A percentile compares a stretch with the other conserved stretches of the same genome.
phyloP scores from a whole-genome alignment of 2,113 vertebrate genomes.

The Tenebrosternarchus preto region DNA sequence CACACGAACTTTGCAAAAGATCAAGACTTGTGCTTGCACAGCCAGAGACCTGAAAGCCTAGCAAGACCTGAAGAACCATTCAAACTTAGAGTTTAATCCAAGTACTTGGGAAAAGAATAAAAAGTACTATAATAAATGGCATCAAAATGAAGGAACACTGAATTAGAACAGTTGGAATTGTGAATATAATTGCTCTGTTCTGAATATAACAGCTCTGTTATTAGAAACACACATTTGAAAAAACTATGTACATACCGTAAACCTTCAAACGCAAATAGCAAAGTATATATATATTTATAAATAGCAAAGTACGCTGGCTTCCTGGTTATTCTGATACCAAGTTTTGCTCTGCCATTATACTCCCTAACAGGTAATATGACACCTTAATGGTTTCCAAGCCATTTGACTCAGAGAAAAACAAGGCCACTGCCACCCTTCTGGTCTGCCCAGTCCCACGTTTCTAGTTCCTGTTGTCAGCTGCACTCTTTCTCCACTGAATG shows the following conservation, averaged over 20 bases:
- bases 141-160: constrained; percentile 5
- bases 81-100: constrained; percentile 14
- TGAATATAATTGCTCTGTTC: constrained; percentile 22
- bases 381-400: background rate
- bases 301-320: background rate
- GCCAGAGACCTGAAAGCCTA: background rate
- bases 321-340: constrained; percentile 5
- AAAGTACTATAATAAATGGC: background rate
- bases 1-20: background rate
- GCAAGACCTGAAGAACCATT: background rate
- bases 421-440: too few relatives aligned
- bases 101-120: background rate
- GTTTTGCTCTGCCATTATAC: constrained; percentile 5
- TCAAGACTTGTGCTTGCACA: constrained; percentile 1
- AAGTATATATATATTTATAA: too few relatives aligned
- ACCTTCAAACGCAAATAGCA: background rate
- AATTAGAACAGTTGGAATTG: background rate
- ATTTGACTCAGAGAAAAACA: background rate
- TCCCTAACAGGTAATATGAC: constrained; percentile 30
- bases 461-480: constrained; percentile 15
- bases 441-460: background rate
- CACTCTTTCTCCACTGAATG: constrained; percentile 33
- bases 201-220: constrained; percentile 17
- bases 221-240: background rate
- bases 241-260: background rate